Conservation (phyloP, 2,113 vertebrate genomes). For the Actenoides hombroni region DNA sequence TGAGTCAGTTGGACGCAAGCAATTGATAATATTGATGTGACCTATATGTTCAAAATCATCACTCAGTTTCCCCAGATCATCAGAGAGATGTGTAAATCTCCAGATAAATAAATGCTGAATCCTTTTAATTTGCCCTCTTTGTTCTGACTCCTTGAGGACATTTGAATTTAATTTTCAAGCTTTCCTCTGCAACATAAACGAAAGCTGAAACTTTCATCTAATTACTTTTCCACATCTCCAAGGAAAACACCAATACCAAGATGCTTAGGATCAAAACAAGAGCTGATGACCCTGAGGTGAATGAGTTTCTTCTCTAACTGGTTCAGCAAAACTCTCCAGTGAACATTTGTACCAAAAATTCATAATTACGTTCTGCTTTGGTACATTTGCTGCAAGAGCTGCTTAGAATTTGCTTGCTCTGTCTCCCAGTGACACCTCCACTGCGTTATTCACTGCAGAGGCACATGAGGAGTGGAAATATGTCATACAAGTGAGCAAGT, state of each 20-base stretch:
- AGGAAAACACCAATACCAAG: constrained; percentile 20
- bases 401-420: not conserved
- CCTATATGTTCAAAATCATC: not conserved
- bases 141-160: constrained; percentile 51
- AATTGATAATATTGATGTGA: not conserved
- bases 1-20: not conserved
- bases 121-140: constrained; percentile 61
- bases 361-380: not conserved
- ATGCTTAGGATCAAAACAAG: constrained; percentile 42
- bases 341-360: constrained; percentile 7
- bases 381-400: constrained; percentile 1
- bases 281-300: constrained; percentile 39
- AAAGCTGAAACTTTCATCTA: constrained; percentile 52
- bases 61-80: not conserved
- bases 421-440: constrained; percentile 6
- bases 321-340: constrained; percentile 40
- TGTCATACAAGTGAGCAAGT: not conserved
- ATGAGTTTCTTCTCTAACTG: constrained; percentile 29
- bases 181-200: constrained; percentile 32
- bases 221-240: constrained; percentile 18
- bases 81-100: constrained; percentile 20
- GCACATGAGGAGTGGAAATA: not conserved
- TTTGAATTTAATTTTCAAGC: constrained; percentile 48
- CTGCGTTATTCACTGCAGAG: not conserved
- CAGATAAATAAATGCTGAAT: constrained; percentile 29